These are phyloP conservation scores for Macrophya annulata DNA, from an alignment of 2,888 invertebrate species.

Conservation along the genomic window DNA sequence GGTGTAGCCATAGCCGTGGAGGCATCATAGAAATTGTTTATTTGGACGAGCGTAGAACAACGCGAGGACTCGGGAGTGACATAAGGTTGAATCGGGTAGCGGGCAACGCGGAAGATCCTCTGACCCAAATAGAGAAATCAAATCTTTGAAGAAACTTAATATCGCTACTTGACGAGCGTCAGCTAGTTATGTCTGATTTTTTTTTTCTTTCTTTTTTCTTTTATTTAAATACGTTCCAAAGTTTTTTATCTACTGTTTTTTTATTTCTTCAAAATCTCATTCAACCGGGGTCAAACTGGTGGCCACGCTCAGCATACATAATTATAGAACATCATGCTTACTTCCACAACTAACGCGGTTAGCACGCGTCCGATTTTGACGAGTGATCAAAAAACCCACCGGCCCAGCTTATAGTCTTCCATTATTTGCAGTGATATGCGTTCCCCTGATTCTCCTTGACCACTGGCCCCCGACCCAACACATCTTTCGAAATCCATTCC, in stretches of 20 bases:
- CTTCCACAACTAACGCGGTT: slow-evolving; percentile 15
- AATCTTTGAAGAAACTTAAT: slow-evolving; percentile 47
- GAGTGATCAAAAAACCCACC: slow-evolving; percentile 26
- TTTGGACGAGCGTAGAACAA: slow-evolving; percentile 34
- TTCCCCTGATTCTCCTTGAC: slow-evolving; percentile 18
- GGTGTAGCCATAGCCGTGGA: slow-evolving; percentile 22
- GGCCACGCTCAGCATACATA: slow-evolving; percentile 37
- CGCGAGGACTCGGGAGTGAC: slow-evolving; percentile 26
- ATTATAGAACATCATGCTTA: slow-evolving; percentile 26
- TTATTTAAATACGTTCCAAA: slow-evolving; percentile 4
- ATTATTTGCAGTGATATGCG: slow-evolving; percentile 42
- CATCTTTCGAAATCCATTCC: slow-evolving; percentile 27
- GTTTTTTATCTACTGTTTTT: background rate
- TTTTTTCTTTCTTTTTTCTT: background rate
- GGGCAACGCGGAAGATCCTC: slow-evolving; percentile 38
- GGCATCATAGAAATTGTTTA: slow-evolving; percentile 34
- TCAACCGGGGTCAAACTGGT: slow-evolving; percentile 38
- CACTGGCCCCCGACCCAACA: background rate
- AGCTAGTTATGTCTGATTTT: slow-evolving; percentile 5
- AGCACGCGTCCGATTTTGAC: slow-evolving; percentile 24
- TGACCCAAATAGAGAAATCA: slow-evolving; percentile 52
- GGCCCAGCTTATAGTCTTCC: slow-evolving; percentile 3
- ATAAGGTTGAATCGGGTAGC: slow-evolving; percentile 41
- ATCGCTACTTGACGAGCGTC: slow-evolving; percentile 39
- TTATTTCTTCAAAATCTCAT: slow-evolving; percentile 26